Evolutionary conservation across 2,888 invertebrate genomes (phyloP), one percentile per base, ranked within the genome.

Genomic region (Zeuzera pyrina): DNA sequence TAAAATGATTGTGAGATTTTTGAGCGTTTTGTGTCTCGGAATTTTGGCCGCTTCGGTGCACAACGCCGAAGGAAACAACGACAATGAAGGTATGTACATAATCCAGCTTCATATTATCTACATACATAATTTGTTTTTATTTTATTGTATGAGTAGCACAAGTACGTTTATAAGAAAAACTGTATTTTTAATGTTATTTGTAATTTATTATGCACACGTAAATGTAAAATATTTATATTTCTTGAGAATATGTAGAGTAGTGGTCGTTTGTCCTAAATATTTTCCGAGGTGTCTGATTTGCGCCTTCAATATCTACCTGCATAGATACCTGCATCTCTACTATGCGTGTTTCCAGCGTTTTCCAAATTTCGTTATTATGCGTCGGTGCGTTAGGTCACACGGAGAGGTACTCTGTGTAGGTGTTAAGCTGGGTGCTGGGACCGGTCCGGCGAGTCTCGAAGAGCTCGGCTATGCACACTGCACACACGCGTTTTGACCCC

Each of bases 1-100:
- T 68, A 81, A 63, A 73, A 84, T 84, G 84, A 84, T 84, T 79
- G 83, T 84, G 81, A 81, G 84, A 74, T 81, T 71, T 60, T 64
- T 76, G 62, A 72, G 66, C 79, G 57, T 81, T 64, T 54, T 79
- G 70, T 83, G 73, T 69, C 57, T 79, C 59, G 83, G 74, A 68
- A 68, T 77, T 70, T 71, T 81, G 70, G 69, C 64, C 65, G 71
- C 74, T 68, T 65, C 73, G 64, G 76, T 76, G 57, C 70, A 61
- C 59, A 66, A 65, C 58, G 70, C 65, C 46, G 69, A 70, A 42
- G 67, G 71, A 72, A 83, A 79, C 72, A 71, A 71, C 79, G 78
- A 77, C 70, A 81, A 84, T 78, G 81, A 83, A 84, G 84, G 84
- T 83, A 65, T 52, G 57, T 45, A 54, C 22, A 32, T 28, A 43